Evolutionary conservation across 1,140 invertebrate species (phyloP), one percentile per base, ranked within the genome.

Genomic region (Lasaia peninsularis): DNA sequence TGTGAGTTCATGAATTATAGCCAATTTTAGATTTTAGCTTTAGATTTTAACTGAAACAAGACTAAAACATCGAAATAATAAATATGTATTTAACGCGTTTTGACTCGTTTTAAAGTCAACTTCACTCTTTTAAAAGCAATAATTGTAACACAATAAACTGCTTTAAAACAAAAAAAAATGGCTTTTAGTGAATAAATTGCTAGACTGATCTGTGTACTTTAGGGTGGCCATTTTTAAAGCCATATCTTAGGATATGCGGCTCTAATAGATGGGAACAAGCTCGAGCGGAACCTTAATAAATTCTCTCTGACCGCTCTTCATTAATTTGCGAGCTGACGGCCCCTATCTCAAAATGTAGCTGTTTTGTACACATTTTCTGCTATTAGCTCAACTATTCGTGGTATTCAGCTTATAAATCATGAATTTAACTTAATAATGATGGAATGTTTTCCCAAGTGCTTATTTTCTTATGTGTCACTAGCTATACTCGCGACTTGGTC

Each of bases 281-380:
- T 51, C 63, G 58, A 35, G 34, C 52, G 60, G 73, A 52, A 71
- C 71, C 70, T 63, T 69, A 75, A 80, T 80, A 83, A 80, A 80
- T 83, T 69, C 67, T 61, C 56, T 54, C 60, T 67, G 73, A 71
- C 73, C 67, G 65, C 65, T 75, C 74, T 78, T 79, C 75, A 78
- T 80, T 80, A 79, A 83, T 80, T 80, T 69, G 54, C 65, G 54
- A 71, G 60, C 69, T 69, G 67, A 77, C 72, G 69, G 69, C 62
- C 59, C 60, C 65, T 76, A 78, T 80, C 76, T 75, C 63, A 76
- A 83, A 80, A 75, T 79, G 75, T 79, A 76, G 77, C 75, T 78
- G 79, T 80, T 82, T 78, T 78, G 76, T 69, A 60, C 67, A 73
- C 73, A 71, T 73, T 75, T 72, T 60, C 33, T 52, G 58, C 57